phyloP scores from a whole-genome alignment of 2,113 vertebrate species.

The Nibea albiflora region DNA sequence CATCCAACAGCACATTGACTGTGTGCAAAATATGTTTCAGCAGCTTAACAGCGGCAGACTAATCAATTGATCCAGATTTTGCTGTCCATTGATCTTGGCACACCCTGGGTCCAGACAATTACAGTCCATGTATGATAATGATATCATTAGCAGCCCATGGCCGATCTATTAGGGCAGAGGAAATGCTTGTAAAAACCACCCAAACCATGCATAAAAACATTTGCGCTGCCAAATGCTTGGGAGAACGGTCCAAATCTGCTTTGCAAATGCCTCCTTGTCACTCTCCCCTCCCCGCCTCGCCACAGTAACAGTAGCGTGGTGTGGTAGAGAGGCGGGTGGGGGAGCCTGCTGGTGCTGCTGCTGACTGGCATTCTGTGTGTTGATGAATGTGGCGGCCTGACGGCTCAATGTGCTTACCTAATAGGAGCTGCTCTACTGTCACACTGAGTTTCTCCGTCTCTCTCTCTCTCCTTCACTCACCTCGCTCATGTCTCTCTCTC shows the following conservation, averaged over 20 bases:
- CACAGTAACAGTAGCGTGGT: constrained; percentile 49
- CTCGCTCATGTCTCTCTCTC: constrained; percentile 29
- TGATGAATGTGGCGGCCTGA: constrained; percentile 79
- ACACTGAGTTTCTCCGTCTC: constrained; percentile 57
- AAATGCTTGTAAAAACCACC: constrained; percentile 45
- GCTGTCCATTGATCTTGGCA: constrained; percentile 71
- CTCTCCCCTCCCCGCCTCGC: constrained; percentile 12
- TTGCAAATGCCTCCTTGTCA: constrained; percentile 56
- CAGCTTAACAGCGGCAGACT: constrained; percentile 62
- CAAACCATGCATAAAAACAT: constrained; percentile 63
- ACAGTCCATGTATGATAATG: constrained; percentile 58
- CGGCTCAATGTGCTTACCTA: constrained; percentile 83
- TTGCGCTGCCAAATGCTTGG: constrained; percentile 53
- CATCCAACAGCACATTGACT: constrained; percentile 57
- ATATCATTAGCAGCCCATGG: constrained; percentile 62
- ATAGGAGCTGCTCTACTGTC: constrained; percentile 78
- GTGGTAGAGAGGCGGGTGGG: constrained; percentile 26
- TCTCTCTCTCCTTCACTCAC: constrained; percentile 36
- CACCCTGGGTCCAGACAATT: constrained; percentile 50
- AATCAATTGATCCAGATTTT: constrained; percentile 75
- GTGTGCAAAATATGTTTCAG: constrained; percentile 68
- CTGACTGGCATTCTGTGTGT: constrained; percentile 69
- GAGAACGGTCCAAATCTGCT: constrained; percentile 63
- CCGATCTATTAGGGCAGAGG: constrained; percentile 36
- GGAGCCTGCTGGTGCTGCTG: constrained; percentile 69